Percentiles rank a stretch among this genome's conserved stretches.
Evolutionary conservation across 1,140 invertebrate species (phyloP).

Genomic region (Dendroctonus valens): DNA sequence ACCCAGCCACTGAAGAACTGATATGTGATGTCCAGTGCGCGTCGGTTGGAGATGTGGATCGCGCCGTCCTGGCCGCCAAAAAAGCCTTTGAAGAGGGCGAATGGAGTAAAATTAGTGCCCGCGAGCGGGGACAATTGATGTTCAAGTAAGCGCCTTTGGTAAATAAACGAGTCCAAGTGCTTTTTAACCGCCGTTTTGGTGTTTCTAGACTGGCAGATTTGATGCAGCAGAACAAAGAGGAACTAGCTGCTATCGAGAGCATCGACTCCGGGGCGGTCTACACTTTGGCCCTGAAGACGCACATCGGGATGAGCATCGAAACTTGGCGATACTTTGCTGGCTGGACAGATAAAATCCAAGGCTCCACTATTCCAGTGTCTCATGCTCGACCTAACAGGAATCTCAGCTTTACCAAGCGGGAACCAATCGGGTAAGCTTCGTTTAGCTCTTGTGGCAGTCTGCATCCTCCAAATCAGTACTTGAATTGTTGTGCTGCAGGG

Average conservation of each 20-base stretch:
- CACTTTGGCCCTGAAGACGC: slow-evolving; percentile 91
- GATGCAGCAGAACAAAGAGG: slow-evolving; percentile 92
- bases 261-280: slow-evolving; percentile 95
- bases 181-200: slow-evolving; percentile 11
- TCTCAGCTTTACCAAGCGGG: slow-evolving; percentile 82
- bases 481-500: slow-evolving; percentile 53
- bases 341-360: slow-evolving; percentile 94
- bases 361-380: slow-evolving; percentile 84
- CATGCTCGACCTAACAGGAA: slow-evolving; percentile 89
- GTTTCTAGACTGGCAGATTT: slow-evolving; percentile 78
- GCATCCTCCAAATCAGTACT: no score
- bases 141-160: slow-evolving; percentile 57
- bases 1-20: slow-evolving; percentile 82
- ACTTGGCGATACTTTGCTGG: slow-evolving; percentile 92
- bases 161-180: neutral
- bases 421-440: slow-evolving; percentile 73
- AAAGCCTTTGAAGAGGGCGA: slow-evolving; percentile 83
- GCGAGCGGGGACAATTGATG: slow-evolving; percentile 75
- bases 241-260: slow-evolving; percentile 88
- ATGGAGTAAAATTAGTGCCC: slow-evolving; percentile 84
- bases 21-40: slow-evolving; percentile 76
- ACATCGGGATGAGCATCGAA: slow-evolving; percentile 91
- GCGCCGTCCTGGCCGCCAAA: slow-evolving; percentile 81
- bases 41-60: slow-evolving; percentile 77
- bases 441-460: no score